phyloP scores from a whole-genome alignment of 2,113 vertebrate genomes.

The Muscicapa adusta region DNA sequence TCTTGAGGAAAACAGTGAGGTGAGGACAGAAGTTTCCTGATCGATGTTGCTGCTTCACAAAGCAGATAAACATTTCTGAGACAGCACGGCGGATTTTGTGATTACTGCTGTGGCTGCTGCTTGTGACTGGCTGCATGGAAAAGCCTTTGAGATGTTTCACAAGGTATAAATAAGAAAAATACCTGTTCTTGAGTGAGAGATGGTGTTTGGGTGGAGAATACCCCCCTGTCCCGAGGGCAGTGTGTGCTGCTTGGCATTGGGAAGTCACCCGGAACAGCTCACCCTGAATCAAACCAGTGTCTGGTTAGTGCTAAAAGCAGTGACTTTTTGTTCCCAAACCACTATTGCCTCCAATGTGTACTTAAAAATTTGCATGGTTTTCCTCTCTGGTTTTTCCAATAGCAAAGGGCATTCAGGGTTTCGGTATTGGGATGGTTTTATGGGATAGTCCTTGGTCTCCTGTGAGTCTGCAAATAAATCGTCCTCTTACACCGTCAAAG shows the following conservation, averaged over 20 bases:
- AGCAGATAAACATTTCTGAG: neutral
- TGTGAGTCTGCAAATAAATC: neutral
- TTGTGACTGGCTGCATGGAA: neutral
- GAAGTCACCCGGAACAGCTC: neutral
- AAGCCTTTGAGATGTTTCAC: neutral
- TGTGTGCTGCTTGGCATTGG: rapidly evolving
- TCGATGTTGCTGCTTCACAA: neutral
- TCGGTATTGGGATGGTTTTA: neutral
- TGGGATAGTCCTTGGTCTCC: neutral
- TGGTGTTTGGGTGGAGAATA: neutral
- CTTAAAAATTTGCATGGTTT: neutral
- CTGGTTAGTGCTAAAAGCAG: neutral
- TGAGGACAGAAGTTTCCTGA: neutral
- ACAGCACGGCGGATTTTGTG: rapidly evolving
- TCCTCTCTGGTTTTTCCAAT: neutral
- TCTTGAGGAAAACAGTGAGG: neutral
- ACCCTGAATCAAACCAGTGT: neutral
- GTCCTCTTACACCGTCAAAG: neutral
- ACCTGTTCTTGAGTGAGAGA: neutral
- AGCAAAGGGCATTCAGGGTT: neutral
- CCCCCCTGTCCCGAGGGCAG: neutral
- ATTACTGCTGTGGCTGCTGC: neutral
- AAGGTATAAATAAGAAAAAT: neutral
- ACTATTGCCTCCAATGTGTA: neutral
- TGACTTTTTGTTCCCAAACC: neutral